Conservation (phyloP, 2,113 vertebrate species). For the Ophiodon elongatus region DNA sequence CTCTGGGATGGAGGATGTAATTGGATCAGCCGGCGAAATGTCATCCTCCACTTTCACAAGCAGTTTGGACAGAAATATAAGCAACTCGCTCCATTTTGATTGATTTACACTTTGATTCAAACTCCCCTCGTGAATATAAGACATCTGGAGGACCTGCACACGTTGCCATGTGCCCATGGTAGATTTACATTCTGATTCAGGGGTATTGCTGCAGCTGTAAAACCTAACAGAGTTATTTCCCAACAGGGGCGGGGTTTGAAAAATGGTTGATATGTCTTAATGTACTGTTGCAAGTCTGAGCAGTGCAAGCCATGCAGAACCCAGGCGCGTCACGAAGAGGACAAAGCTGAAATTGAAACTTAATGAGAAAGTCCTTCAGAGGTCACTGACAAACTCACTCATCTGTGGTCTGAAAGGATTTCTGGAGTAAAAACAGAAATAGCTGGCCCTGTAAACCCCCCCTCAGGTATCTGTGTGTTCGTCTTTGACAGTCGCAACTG, state of each 20-base stretch:
- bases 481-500: slow-evolving; percentile 55
- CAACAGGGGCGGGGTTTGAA: neutral
- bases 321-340: neutral
- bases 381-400: slow-evolving; percentile 20
- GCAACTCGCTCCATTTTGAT: neutral
- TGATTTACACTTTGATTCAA: slow-evolving; percentile 39
- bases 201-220: slow-evolving; percentile 8
- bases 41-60: slow-evolving; percentile 17
- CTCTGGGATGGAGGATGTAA: slow-evolving; percentile 30
- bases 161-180: neutral
- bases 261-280: neutral
- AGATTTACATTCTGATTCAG: slow-evolving; percentile 39
- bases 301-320: slow-evolving; percentile 25
- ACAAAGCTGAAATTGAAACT: slow-evolving; percentile 10
- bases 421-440: neutral
- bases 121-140: slow-evolving; percentile 1
- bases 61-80: slow-evolving; percentile 30
- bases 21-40: slow-evolving; percentile 13
- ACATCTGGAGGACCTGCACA: slow-evolving; percentile 7
- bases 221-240: slow-evolving; percentile 4
- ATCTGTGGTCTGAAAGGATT: neutral
- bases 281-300: slow-evolving; percentile 50
- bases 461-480: neutral
- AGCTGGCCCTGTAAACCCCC: neutral
- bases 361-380: neutral